Evolutionary conservation across 2,113 vertebrate species (phyloP).

Genomic region (Trachemys scripta): DNA sequence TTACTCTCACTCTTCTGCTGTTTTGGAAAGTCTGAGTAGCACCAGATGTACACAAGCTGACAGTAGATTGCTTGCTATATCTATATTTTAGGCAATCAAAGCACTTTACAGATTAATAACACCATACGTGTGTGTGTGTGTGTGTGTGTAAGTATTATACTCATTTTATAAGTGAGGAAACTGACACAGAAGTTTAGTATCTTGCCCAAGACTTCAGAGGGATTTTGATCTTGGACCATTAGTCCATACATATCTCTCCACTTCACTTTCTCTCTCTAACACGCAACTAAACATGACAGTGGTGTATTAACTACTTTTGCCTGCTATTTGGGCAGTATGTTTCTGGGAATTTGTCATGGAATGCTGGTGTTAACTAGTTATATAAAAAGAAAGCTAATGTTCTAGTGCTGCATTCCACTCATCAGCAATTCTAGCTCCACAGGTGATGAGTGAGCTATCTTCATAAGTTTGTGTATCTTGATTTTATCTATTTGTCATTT

Average conservation of each 20-base stretch:
- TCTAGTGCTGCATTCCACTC: background rate
- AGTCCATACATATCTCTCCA: background rate
- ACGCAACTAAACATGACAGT: background rate
- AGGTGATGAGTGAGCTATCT: background rate
- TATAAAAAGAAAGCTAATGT: background rate
- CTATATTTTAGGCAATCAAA: background rate
- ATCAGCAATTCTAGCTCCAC: background rate
- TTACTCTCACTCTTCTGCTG: background rate
- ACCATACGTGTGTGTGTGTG: background rate
- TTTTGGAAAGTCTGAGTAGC: background rate
- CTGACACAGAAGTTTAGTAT: background rate
- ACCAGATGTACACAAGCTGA: background rate
- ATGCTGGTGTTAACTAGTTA: background rate
- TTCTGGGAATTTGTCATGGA: background rate
- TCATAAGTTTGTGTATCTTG: background rate
- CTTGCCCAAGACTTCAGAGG: background rate
- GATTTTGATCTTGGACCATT: background rate
- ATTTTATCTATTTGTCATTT: background rate
- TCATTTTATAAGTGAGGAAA: background rate
- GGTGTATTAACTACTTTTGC: background rate
- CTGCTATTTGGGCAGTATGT: background rate
- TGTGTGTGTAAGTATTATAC: background rate
- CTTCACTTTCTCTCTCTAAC: too few relatives aligned
- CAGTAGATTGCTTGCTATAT: too few relatives aligned
- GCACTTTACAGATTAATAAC: background rate